These are phyloP conservation scores for Drosophila equinoxialis DNA, from an alignment of 1,140 invertebrate species.

Conservation along the genomic window DNA sequence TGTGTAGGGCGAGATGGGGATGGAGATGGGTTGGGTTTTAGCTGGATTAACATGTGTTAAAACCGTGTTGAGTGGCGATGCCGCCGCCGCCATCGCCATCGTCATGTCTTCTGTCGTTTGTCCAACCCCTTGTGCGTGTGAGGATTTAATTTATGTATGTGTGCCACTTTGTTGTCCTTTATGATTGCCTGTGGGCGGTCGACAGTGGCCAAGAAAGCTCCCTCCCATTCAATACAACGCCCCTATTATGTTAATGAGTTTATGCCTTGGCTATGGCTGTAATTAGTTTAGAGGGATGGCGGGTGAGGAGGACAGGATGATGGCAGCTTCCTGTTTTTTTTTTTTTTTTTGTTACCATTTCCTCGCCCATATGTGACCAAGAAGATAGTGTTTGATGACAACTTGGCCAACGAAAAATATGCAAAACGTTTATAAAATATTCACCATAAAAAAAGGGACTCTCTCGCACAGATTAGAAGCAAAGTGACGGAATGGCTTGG, in stretches of 20 bases:
- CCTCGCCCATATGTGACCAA: slow-evolving; percentile 33
- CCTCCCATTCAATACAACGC: slow-evolving; percentile 27
- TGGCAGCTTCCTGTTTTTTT: background rate
- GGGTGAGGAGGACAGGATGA: background rate
- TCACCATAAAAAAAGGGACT: slow-evolving; percentile 29
- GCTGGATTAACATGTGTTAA: slow-evolving; percentile 78
- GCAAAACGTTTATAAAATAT: slow-evolving; percentile 57
- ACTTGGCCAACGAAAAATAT: slow-evolving; percentile 27
- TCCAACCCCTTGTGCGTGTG: slow-evolving; percentile 38
- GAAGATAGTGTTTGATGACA: slow-evolving; percentile 13
- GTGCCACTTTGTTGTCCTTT: slow-evolving; percentile 81
- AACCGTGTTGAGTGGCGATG: slow-evolving; percentile 67
- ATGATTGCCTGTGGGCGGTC: slow-evolving; percentile 68
- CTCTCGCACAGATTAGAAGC: background rate
- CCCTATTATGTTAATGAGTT: slow-evolving; percentile 72
- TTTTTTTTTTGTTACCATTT: background rate
- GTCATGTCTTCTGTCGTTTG: background rate
- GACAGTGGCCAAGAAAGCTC: slow-evolving; percentile 45
- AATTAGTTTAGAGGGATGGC: slow-evolving; percentile 64
- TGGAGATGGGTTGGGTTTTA: slow-evolving; percentile 28
- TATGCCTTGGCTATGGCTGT: slow-evolving; percentile 61
- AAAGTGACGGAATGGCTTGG: slow-evolving; percentile 6
- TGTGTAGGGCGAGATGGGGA: slow-evolving; percentile 29
- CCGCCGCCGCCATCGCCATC: background rate
- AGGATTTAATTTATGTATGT: slow-evolving; percentile 80